A percentile compares a stretch with the other conserved stretches of the same genome.
These are phyloP conservation scores for Sarcoramphus papa DNA, from an alignment of 2,797 vertebrate species.

Conservation along the genomic window DNA sequence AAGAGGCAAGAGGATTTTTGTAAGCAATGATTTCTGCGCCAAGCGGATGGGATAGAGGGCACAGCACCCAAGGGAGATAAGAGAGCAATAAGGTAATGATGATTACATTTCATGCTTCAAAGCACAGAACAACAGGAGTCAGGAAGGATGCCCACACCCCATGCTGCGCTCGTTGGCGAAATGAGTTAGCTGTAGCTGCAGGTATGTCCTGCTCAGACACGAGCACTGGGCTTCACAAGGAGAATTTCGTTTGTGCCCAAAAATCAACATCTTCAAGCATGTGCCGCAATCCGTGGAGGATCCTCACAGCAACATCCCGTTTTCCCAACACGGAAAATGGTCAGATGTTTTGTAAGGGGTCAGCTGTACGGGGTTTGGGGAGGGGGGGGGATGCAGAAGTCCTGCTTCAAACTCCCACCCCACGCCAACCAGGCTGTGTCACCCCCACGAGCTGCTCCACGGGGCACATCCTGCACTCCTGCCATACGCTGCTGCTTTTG, in stretches of 20 bases:
- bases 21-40: background rate
- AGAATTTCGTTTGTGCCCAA: background rate
- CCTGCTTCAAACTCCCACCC: background rate
- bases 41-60: background rate
- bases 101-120: constrained; percentile 41
- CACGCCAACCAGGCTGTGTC: accelerated
- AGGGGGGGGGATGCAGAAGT: background rate
- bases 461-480: background rate
- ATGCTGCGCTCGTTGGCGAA: accelerated
- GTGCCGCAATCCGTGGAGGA: accelerated
- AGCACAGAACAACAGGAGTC: background rate
- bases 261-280: background rate
- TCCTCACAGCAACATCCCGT: background rate
- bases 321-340: background rate
- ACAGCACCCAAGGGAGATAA: constrained; percentile 17
- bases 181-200: background rate
- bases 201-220: background rate
- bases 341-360: background rate
- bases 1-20: background rate
- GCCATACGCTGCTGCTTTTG: accelerated
- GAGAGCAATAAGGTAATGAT: constrained; percentile 14
- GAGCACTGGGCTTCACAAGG: background rate
- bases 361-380: accelerated
- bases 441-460: accelerated
- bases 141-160: background rate